Percentiles rank a stretch among this genome's conserved stretches.
phyloP scores from a whole-genome alignment of 2,113 vertebrate genomes.

The Campylomormyrus numenius region DNA sequence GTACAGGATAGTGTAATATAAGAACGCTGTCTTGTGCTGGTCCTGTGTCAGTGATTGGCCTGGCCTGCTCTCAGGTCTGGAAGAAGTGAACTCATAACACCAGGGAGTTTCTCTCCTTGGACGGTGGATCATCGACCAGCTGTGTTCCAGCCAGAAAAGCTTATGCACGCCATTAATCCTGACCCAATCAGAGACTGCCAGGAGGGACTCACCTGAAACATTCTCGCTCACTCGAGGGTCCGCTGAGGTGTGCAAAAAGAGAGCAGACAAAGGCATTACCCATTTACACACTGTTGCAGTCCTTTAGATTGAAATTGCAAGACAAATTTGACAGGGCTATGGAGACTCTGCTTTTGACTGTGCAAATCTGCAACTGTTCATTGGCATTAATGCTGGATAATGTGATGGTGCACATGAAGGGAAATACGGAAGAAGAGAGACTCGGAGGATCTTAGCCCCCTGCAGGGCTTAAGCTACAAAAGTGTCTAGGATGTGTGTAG shows the following conservation, averaged over 20 bases:
- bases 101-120: constrained; percentile 4
- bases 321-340: background rate
- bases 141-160: constrained; percentile 4
- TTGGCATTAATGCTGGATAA: background rate
- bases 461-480: background rate
- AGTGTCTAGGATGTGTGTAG: background rate
- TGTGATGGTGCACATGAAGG: background rate
- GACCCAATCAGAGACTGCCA: background rate
- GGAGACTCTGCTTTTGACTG: background rate
- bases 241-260: constrained; percentile 52
- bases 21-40: background rate
- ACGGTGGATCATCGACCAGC: constrained; percentile 20
- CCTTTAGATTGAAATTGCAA: background rate
- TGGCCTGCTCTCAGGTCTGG: constrained; percentile 24
- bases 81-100: constrained; percentile 36
- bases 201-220: constrained; percentile 70
- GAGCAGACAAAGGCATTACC: background rate
- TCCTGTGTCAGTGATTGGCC: constrained; percentile 41
- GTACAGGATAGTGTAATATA: background rate
- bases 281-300: background rate
- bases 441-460: background rate
- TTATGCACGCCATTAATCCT: constrained; percentile 8
- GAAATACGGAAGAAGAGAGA: background rate
- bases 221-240: constrained; percentile 88
- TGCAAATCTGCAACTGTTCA: background rate